Conservation (phyloP, 2,888 invertebrate genomes). For the Drepanosiphum platanoidis region DNA sequence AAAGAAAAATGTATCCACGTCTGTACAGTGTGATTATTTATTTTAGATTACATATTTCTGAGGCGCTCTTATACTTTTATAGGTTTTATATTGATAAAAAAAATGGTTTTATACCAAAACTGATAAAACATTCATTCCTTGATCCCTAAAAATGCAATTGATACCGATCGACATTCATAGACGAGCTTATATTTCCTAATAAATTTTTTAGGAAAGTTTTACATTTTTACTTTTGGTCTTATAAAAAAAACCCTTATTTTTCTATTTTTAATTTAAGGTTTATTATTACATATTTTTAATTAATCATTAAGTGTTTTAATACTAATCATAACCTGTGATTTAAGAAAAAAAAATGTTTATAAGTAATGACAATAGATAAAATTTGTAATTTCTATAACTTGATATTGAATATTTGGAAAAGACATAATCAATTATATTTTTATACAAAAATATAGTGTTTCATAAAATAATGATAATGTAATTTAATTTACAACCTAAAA, state of each 20-base stretch:
- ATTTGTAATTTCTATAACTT: constrained; percentile 10
- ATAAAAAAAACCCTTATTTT: constrained; percentile 35
- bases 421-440: constrained; percentile 49
- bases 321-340: constrained; percentile 36
- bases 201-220: constrained; percentile 1
- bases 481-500: constrained; percentile 9
- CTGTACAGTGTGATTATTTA: background rate
- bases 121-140: constrained; percentile 30
- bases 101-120: constrained; percentile 20
- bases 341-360: background rate
- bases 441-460: constrained; percentile 23
- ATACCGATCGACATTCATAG: constrained; percentile 3
- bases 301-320: constrained; percentile 19
- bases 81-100: background rate
- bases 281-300: constrained; percentile 27
- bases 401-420: constrained; percentile 14
- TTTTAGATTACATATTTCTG: constrained; percentile 23
- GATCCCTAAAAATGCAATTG: background rate
- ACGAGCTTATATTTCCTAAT: constrained; percentile 35
- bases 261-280: constrained; percentile 24
- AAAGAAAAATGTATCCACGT: background rate
- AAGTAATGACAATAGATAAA: background rate
- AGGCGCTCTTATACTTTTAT: constrained; percentile 7
- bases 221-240: background rate
- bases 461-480: background rate